Conservation (phyloP, 2,113 vertebrate species). For the Madoqua kirkii region DNA sequence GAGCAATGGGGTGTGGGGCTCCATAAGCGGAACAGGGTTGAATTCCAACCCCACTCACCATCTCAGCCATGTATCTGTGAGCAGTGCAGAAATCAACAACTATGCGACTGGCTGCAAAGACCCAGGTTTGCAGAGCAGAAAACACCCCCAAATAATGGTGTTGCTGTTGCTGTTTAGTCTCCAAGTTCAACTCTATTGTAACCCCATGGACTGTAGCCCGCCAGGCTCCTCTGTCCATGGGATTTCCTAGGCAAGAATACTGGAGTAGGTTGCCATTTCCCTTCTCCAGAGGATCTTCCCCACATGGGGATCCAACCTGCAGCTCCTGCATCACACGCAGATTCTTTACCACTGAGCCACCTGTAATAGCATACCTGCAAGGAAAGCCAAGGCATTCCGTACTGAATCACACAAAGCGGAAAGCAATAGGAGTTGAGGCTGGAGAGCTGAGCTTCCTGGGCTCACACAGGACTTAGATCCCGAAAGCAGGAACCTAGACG, state of each 20-base stretch:
- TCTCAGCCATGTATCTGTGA: not conserved
- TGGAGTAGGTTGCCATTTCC: not conserved
- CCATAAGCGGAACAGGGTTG: not conserved
- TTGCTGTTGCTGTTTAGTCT: not conserved
- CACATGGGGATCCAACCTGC: not conserved
- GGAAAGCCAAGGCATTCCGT: not conserved
- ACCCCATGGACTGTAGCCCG: not conserved
- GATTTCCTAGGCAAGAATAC: not conserved
- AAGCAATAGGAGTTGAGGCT: not conserved
- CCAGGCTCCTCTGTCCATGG: not conserved
- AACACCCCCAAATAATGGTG: not conserved
- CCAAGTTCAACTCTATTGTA: not conserved
- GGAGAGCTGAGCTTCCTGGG: not conserved
- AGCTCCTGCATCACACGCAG: not conserved
- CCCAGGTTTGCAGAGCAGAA: not conserved
- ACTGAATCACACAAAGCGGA: not conserved
- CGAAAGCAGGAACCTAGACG: not conserved
- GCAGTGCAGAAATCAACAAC: not conserved
- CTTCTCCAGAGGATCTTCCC: not conserved
- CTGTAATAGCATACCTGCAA: not conserved
- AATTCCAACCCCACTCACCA: not conserved
- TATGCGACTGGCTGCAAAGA: not conserved
- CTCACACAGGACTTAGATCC: not conserved
- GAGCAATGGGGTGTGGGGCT: not conserved
- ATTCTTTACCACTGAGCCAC: not conserved